Conservation (phyloP, 2,797 vertebrate species). For the Avahi laniger region DNA sequence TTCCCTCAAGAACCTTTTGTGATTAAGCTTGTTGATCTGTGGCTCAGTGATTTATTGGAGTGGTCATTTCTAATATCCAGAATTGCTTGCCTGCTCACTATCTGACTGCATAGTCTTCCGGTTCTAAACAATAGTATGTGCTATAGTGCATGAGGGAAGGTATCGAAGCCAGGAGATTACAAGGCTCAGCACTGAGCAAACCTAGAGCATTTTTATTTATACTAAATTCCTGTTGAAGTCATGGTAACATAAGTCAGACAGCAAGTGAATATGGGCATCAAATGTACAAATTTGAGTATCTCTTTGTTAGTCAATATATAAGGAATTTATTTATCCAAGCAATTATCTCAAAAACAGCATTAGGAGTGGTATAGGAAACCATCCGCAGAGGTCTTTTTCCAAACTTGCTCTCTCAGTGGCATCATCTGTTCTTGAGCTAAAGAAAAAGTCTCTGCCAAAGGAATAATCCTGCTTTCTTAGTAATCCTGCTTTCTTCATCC, state of each 20-base stretch:
- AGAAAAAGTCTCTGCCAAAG: constrained; percentile 26
- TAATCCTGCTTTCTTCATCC: constrained; percentile 7
- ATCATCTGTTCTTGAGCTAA: background rate
- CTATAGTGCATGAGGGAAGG: background rate
- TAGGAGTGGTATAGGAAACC: background rate
- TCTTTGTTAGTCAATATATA: background rate
- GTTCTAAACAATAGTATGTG: background rate
- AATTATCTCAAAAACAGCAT: constrained; percentile 28
- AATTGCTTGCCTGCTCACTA: background rate
- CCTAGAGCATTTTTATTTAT: constrained; percentile 18
- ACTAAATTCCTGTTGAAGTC: background rate
- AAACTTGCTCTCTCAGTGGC: background rate
- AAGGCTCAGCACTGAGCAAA: background rate
- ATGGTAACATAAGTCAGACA: constrained; percentile 8
- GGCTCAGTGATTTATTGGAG: background rate
- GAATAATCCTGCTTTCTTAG: background rate
- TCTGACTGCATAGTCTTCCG: background rate
- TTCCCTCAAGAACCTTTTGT: constrained; percentile 30
- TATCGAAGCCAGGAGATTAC: background rate
- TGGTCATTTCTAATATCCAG: background rate
- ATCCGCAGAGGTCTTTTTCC: background rate
- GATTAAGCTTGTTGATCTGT: background rate
- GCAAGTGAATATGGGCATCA: background rate
- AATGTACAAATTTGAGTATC: background rate
- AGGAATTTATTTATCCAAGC: constrained; percentile 31